phyloP scores from a whole-genome alignment of 2,797 vertebrate genomes.

The Diplodus puntazzo region DNA sequence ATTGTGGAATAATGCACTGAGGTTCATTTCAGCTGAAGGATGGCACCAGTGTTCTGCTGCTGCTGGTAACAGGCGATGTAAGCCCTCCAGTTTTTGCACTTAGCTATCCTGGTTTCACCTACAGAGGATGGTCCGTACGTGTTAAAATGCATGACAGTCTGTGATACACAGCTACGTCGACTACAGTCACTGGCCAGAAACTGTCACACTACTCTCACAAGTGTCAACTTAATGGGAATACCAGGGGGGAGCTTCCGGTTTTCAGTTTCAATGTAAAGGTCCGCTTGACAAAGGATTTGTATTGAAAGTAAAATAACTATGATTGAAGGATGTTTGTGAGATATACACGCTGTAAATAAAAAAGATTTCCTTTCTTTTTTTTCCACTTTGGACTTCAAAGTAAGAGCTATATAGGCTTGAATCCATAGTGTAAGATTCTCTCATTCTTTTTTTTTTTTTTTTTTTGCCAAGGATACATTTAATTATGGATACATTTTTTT shows the following conservation, averaged over 20 bases:
- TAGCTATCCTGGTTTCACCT: conserved; percentile 14
- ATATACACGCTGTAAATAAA: not conserved
- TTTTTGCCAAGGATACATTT: not conserved
- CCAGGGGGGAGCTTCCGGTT: not conserved
- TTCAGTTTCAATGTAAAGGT: conserved; percentile 42
- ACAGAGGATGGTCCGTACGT: conserved; percentile 24
- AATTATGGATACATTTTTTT: not conserved
- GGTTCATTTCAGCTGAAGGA: conserved; percentile 23
- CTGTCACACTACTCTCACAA: conserved; percentile 64
- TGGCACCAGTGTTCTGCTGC: conserved; percentile 5
- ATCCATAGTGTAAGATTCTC: not conserved
- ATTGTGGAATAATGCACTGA: conserved; percentile 49
- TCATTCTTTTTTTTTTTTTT: no score
- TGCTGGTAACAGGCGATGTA: not conserved
- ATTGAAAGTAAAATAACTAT: not conserved
- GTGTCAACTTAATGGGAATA: conserved; percentile 1
- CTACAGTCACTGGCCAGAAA: conserved; percentile 58
- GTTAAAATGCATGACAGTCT: conserved; percentile 58
- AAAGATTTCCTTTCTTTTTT: rapidly evolving
- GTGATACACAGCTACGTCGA: conserved; percentile 62
- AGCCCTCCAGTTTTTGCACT: not conserved
- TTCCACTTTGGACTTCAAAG: not conserved
- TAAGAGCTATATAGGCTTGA: not conserved
- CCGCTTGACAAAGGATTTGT: rapidly evolving
- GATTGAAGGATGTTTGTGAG: not conserved